phyloP scores from a whole-genome alignment of 2,113 vertebrate species.

The Hippocampus zosterae region DNA sequence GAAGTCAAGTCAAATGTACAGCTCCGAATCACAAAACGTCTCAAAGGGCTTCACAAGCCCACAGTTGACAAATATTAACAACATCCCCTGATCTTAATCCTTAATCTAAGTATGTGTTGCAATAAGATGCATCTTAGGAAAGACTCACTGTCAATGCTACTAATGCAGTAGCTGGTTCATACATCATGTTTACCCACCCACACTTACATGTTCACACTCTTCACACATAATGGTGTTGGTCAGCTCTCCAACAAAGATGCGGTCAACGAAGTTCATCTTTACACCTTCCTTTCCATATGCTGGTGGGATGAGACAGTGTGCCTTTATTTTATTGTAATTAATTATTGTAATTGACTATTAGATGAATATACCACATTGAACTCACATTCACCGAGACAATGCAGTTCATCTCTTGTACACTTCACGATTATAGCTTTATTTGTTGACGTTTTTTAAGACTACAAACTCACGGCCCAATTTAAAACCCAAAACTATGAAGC shows the following conservation, averaged over 20 bases:
- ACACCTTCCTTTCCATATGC: slow-evolving; percentile 96
- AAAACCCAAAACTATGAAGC: not conserved
- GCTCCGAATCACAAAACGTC: too few relatives aligned
- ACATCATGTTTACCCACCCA: slow-evolving; percentile 16
- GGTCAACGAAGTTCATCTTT: slow-evolving; percentile 97
- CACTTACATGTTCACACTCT: slow-evolving; percentile 95
- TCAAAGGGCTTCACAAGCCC: too few relatives aligned
- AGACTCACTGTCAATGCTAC: not conserved
- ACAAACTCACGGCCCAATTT: not conserved
- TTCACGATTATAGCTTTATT: not conserved
- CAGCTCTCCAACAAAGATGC: slow-evolving; percentile 96
- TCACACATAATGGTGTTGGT: slow-evolving; percentile 99
- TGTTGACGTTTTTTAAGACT: too few relatives aligned
- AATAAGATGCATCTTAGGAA: not conserved
- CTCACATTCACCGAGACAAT: not conserved
- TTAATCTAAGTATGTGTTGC: not conserved
- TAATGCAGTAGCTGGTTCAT: not conserved
- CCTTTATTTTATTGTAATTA: not conserved
- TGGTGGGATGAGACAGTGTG: slow-evolving; percentile 50
- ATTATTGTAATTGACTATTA: not conserved
- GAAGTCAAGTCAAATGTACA: too few relatives aligned
- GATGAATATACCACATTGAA: not conserved
- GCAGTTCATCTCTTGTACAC: not conserved
- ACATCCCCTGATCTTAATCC: too few relatives aligned
- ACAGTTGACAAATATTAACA: too few relatives aligned